Evolutionary conservation across 2,888 invertebrate species (phyloP).

Genomic region (Drosophila subsilvestris): DNA sequence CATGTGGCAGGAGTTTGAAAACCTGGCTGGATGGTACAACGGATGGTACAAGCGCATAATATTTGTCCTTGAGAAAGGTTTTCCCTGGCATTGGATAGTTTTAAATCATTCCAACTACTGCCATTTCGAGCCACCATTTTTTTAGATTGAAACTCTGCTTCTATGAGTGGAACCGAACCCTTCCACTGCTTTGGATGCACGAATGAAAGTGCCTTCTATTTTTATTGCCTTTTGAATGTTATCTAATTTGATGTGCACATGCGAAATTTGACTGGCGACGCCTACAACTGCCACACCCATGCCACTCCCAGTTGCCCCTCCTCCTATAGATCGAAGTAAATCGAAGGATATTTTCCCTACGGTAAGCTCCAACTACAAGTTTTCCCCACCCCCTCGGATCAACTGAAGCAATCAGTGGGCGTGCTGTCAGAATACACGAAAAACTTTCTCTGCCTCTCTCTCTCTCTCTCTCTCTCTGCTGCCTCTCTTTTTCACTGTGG

Average conservation of each 20-base stretch:
- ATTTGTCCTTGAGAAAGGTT: neutral
- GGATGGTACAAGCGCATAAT: no score
- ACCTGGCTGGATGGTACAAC: neutral
- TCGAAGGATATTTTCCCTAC: neutral
- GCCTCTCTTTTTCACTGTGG: no score
- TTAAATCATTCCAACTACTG: neutral
- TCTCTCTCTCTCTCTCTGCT: neutral
- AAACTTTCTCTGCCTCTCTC: slow-evolving; percentile 52
- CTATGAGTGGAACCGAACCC: neutral
- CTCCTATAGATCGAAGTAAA: neutral
- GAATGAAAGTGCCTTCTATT: slow-evolving; percentile 50
- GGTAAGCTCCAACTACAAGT: slow-evolving; percentile 23
- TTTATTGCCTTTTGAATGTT: slow-evolving; percentile 69
- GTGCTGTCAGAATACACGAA: slow-evolving; percentile 30
- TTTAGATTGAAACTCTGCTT: neutral
- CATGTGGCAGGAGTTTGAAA: neutral
- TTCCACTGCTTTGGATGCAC: slow-evolving; percentile 36
- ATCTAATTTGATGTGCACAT: slow-evolving; percentile 71
- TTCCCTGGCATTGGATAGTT: neutral
- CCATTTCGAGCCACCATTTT: neutral
- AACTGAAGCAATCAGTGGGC: slow-evolving; percentile 49
- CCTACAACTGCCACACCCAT: slow-evolving; percentile 33
- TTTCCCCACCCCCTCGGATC: slow-evolving; percentile 4
- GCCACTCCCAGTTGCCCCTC: neutral
- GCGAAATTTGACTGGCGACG: slow-evolving; percentile 71